Conservation (phyloP, 2,797 vertebrate species). For the Rhinichthys osculus region DNA sequence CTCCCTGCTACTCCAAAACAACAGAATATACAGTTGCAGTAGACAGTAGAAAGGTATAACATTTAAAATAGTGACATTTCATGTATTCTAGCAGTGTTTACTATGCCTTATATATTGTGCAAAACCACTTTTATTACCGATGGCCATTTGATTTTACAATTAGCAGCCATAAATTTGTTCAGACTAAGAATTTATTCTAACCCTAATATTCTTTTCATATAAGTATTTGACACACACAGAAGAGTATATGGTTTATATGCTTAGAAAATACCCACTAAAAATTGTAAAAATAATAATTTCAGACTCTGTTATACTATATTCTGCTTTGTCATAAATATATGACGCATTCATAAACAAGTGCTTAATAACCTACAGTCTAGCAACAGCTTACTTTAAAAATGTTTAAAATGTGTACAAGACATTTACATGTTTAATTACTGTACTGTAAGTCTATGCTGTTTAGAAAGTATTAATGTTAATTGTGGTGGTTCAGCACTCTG, state of each 20-base stretch:
- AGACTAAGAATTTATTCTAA: not conserved
- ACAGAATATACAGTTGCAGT: not conserved
- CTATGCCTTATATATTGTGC: not conserved
- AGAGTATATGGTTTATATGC: not conserved
- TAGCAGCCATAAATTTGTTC: not conserved
- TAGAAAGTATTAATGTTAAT: not conserved
- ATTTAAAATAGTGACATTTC: not conserved
- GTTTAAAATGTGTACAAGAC: not conserved
- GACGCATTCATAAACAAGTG: not conserved
- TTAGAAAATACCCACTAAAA: too few relatives aligned
- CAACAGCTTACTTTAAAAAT: not conserved
- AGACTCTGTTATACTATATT: not conserved
- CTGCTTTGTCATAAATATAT: not conserved
- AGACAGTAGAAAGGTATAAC: not conserved
- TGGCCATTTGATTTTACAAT: not conserved
- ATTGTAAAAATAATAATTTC: not conserved
- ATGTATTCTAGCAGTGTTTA: not conserved
- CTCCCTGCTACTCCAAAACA: not conserved
- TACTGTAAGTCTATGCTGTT: not conserved
- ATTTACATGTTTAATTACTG: not conserved
- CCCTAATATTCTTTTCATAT: not conserved
- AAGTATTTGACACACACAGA: not conserved
- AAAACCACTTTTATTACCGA: not conserved
- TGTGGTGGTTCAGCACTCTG: conserved; percentile 54
- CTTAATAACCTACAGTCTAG: not conserved